Base-by-base conservation (phyloP, 2,797 vertebrate genomes). In the Gobionotothen gibberifrons region DNA sequence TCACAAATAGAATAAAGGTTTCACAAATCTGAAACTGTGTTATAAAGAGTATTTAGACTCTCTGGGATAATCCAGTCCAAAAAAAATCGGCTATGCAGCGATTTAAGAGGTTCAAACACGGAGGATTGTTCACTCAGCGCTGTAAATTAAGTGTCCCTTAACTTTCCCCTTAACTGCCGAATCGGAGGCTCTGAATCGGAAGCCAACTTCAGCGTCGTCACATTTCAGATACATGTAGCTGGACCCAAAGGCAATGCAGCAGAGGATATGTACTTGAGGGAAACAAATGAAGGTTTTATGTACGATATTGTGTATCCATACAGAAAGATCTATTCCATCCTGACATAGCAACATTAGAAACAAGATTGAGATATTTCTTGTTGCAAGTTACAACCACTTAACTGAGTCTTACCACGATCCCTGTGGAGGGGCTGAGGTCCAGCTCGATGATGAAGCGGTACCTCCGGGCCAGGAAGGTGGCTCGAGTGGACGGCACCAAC, bases 371-470 rank as follows among this genome's bases (percentile, higher is more conserved):
- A 42, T 43, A 21, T 42, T 22, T 21, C 11, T 42, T 39, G 55
- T 17, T 54, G 7, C 10, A 22, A 1, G 32, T 36, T 4, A 32
- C 21, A 53, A 36, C 1, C 3, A 9, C 13, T 3, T 6, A 43
- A 53, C 9, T 21, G 19, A n/a, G 16, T 81, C 95, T 96, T 89
- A 99, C 98, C 96, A 99, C 98, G 61, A 99, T 98, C 63, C 97
- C 96, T 0, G 98, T 99, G 87, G 98, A 99, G n/a, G 98, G 98
- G 90, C 98, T 99, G 74, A 99, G 96, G 78, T 99, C 98, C 72
- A 99, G 93, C 78, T 98, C 97, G 49, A 99, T 97, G 81, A 99
- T 96, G 81, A 99, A 99, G 53, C 98, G 96, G 91, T 99, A 99
- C 74, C 96, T 95, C 47, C 96, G 96, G 19, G 98, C 97, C 90